These are phyloP conservation scores for Salvelinus sp. DNA, from an alignment of 2,113 vertebrate genomes.

Conservation along the genomic window DNA sequence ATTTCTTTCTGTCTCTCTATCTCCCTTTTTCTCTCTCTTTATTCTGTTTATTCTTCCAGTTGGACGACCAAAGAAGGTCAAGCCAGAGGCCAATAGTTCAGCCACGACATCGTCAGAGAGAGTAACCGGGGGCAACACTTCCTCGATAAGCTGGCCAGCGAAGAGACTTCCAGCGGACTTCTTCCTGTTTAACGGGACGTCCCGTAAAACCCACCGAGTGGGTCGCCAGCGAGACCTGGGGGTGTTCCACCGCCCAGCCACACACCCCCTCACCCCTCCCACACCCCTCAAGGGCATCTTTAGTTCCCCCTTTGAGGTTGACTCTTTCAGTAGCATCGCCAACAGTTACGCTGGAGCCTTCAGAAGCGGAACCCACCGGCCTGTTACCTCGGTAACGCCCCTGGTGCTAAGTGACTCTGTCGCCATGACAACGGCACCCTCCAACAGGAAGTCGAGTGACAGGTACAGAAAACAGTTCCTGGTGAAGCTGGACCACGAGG, in stretches of 20 bases:
- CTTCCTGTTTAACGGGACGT: conserved; percentile 87
- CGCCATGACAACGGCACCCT: background rate
- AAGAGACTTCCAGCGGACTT: conserved; percentile 83
- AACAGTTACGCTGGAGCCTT: conserved; percentile 84
- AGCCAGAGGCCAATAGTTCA: conserved; percentile 72
- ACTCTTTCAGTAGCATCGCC: conserved; percentile 95
- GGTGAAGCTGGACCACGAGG: conserved; percentile 96
- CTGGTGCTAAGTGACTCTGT: conserved; percentile 58
- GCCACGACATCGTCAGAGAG: conserved; percentile 52
- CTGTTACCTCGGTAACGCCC: conserved; percentile 64
- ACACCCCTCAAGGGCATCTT: conserved; percentile 80
- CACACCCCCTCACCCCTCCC: conserved; percentile 62
- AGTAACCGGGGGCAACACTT: conserved; percentile 69
- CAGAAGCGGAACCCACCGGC: conserved; percentile 31
- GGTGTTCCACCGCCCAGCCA: conserved; percentile 74
- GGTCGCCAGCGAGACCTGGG: conserved; percentile 70
- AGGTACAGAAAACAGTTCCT: conserved; percentile 83
- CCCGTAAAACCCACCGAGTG: conserved; percentile 78
- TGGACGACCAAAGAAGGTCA: conserved; percentile 80
- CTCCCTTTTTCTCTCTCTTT: background rate
- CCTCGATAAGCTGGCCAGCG: conserved; percentile 83
- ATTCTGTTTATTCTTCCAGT: conserved; percentile 28
- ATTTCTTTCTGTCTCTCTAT: too few species aligned
- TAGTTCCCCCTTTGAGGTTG: conserved; percentile 87
- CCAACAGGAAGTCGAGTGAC: conserved; percentile 33